These are phyloP conservation scores for Anthonomus grandis DNA, from an alignment of 1,140 invertebrate species.

Conservation along the genomic window DNA sequence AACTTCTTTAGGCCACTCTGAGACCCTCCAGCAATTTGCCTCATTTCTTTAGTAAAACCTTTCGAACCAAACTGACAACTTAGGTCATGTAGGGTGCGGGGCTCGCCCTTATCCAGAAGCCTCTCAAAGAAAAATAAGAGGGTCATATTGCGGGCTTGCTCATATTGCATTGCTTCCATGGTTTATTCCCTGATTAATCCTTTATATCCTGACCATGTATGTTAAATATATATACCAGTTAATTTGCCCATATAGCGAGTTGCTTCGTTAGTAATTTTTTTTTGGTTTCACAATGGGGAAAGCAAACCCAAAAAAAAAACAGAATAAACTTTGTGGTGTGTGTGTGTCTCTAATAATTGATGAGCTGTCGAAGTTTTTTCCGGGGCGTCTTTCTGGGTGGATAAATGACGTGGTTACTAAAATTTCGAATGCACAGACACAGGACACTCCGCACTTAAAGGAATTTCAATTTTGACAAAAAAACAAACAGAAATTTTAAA, in stretches of 20 bases:
- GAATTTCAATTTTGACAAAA: conserved; percentile 23
- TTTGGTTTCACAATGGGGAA: neutral
- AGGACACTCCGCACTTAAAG: too few species aligned
- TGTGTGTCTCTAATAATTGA: conserved; percentile 17
- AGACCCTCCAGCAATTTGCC: conserved; percentile 90
- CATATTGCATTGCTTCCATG: conserved; percentile 92
- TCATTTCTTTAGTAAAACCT: conserved; percentile 93
- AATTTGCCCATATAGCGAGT: neutral
- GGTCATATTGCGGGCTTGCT: conserved; percentile 89
- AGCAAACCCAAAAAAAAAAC: too few species aligned
- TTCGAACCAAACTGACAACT: conserved; percentile 96
- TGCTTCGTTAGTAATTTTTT: neutral
- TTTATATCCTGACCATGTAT: neutral
- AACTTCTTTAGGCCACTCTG: conserved; percentile 91
- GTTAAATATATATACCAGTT: too few species aligned
- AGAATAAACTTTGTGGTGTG: conserved; percentile 12
- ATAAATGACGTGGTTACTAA: too few species aligned
- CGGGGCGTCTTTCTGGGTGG: too few species aligned
- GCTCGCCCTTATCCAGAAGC: conserved; percentile 89
- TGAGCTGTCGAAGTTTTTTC: conserved; percentile 17
- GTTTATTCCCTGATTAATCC: neutral
- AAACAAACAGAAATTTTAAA: conserved; percentile 33
- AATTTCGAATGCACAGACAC: conserved; percentile 1
- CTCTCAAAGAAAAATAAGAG: conserved; percentile 94
- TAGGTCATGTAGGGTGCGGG: conserved; percentile 90